Evolutionary conservation across 2,888 invertebrate genomes (phyloP), one percentile per base, ranked within the genome.

Genomic region (Tupiocoris notatus): DNA sequence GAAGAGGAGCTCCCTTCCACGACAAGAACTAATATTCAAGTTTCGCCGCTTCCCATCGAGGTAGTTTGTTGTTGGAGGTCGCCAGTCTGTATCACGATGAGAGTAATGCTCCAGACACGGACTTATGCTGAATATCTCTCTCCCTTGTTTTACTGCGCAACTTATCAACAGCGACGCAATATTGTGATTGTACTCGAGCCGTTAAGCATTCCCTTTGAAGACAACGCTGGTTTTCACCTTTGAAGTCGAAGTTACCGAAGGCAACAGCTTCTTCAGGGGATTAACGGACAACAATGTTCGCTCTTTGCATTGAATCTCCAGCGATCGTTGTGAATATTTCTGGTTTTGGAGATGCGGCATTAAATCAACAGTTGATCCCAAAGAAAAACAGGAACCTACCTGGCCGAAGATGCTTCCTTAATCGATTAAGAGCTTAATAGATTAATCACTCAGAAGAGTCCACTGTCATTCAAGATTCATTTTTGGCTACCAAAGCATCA

Each of bases 1-100:
- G 39, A 39, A 54, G 22, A 63, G 62, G 73, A 39, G 12, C 39
- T 3, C 56, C 66, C 68, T 61, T 61, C 39, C 24, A 7, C 23
- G 24, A 59, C 56, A 25, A 25, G 73, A 73, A 73, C 73, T 73
- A 73, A 73, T 73, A 73, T 73, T 73, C 73, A 73, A 73, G 73
- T 73, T 73, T 73, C 62, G 61, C 73, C 63, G 9, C 39, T 12
- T 12, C 39, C 39, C 39, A 3, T 39, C 39, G 63, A 54, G 7
- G 62, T 73, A 73, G 73, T 73, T 73, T 73, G 73, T 73, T 61
- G 73, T 73, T 73, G 25, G 23, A 39, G 39, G 61, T 73, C 54
- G 62, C 62, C 62, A 73, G 61, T 62, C 73, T n/a, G n/a, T n/a
- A n/a, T n/a, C n/a, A n/a, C n/a, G 62, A 73, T 73, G 73, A 73